Conservation (phyloP, 2,113 vertebrate genomes). For the Colius striatus region DNA sequence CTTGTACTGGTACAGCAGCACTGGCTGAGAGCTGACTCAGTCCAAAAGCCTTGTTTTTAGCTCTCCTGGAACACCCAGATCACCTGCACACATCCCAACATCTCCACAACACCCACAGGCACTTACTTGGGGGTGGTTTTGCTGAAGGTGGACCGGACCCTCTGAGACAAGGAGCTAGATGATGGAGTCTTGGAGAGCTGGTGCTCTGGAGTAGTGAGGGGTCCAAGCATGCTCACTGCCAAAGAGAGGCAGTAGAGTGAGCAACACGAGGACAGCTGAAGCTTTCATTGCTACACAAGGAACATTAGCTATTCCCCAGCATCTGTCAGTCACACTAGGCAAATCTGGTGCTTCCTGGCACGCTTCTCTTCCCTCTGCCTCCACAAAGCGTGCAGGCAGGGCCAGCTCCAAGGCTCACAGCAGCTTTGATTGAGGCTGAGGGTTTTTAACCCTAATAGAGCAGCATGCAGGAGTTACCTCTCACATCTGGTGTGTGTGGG, state of each 20-base stretch:
- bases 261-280: neutral
- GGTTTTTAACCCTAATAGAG: neutral
- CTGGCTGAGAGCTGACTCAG: neutral
- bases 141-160: slow-evolving; percentile 87
- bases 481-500: slow-evolving; percentile 87
- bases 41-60: neutral
- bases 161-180: slow-evolving; percentile 91
- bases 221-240: slow-evolving; percentile 92
- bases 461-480: slow-evolving; percentile 74
- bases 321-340: neutral
- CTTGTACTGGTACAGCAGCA: neutral
- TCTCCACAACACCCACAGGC: fast-evolving
- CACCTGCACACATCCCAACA: neutral
- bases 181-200: slow-evolving; percentile 92
- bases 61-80: neutral
- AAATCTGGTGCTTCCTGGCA: slow-evolving; percentile 8
- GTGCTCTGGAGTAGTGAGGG: slow-evolving; percentile 93
- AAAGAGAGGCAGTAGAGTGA: neutral
- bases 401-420: neutral
- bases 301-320: neutral
- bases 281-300: neutral
- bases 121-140: slow-evolving; percentile 90
- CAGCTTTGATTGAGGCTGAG: neutral
- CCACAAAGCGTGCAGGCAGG: fast-evolving
- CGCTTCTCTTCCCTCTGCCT: neutral